Percentiles rank a stretch among this genome's conserved stretches.
Evolutionary conservation across 2,113 vertebrate genomes (phyloP).

Genomic region (Crotalus tigris): DNA sequence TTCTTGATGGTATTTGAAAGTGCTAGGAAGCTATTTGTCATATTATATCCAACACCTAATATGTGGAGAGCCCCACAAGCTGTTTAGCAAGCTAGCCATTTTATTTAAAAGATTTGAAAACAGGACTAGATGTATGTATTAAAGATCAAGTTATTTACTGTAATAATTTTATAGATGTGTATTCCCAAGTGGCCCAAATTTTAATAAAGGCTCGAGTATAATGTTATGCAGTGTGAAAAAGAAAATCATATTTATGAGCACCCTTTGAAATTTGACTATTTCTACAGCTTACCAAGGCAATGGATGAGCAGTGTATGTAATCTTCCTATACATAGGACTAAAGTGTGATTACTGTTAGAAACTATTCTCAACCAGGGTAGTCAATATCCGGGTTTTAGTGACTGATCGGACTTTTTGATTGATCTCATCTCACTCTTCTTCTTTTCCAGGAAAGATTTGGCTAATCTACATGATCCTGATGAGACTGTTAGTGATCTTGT

Average conservation of each 20-base stretch:
- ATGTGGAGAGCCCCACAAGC: background rate
- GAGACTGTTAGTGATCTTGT: constrained; percentile 76
- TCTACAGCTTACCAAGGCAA: background rate
- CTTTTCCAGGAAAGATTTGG: constrained; percentile 86
- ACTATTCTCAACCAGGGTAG: background rate
- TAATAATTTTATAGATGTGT: background rate
- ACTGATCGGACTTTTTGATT: background rate
- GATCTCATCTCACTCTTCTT: constrained; percentile 20
- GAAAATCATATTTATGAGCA: background rate
- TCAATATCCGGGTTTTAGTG: background rate
- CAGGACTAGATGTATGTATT: background rate
- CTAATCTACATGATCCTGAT: constrained; percentile 78
- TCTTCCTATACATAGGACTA: background rate
- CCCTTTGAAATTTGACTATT: background rate
- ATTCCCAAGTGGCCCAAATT: background rate
- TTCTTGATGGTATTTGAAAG: background rate
- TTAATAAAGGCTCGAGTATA: background rate
- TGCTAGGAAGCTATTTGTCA: background rate
- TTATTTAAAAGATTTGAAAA: background rate
- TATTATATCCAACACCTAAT: background rate
- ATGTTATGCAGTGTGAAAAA: background rate
- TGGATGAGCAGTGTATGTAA: background rate
- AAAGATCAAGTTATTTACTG: background rate
- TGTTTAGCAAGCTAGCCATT: background rate
- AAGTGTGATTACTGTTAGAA: background rate